A percentile compares a stretch with the other conserved stretches of the same genome.
Conservation (phyloP, 1,140 invertebrate species). For the Drosophila sturtevanti region DNA sequence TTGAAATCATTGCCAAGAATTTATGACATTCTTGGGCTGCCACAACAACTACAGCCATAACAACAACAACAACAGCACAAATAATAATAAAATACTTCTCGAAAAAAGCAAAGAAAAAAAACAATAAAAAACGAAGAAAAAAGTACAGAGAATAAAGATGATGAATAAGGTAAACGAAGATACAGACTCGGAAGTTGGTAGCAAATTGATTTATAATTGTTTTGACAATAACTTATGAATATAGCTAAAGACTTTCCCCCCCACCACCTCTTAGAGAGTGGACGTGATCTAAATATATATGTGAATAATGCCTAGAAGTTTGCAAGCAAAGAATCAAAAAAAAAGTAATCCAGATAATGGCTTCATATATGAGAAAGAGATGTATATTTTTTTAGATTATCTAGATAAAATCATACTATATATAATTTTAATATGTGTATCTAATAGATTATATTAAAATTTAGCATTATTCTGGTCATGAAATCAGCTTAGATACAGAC, state of each 20-base stretch:
- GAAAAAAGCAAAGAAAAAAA: slow-evolving; percentile 15
- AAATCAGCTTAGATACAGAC: too few species aligned
- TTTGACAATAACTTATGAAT: slow-evolving; percentile 17
- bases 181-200: slow-evolving; percentile 20
- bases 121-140: neutral
- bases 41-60: slow-evolving; percentile 5
- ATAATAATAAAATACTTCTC: slow-evolving; percentile 25
- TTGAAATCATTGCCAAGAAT: slow-evolving; percentile 66
- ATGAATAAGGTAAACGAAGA: slow-evolving; percentile 3
- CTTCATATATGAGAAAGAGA: neutral
- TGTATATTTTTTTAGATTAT: too few species aligned
- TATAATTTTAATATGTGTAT: too few species aligned
- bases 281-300: slow-evolving; percentile 5
- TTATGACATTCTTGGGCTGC: slow-evolving; percentile 42
- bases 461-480: too few species aligned
- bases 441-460: too few species aligned
- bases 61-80: slow-evolving; percentile 9
- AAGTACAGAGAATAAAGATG: neutral
- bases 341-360: neutral
- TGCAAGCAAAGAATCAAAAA: neutral
- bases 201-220: slow-evolving; percentile 30
- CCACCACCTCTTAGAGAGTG: neutral
- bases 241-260: neutral
- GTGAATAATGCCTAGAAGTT: neutral
- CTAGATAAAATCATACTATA: too few species aligned